A percentile compares a stretch with the other conserved stretches of the same genome.
phyloP scores from a whole-genome alignment of 2,113 vertebrate genomes.

The Anhinga anhinga region DNA sequence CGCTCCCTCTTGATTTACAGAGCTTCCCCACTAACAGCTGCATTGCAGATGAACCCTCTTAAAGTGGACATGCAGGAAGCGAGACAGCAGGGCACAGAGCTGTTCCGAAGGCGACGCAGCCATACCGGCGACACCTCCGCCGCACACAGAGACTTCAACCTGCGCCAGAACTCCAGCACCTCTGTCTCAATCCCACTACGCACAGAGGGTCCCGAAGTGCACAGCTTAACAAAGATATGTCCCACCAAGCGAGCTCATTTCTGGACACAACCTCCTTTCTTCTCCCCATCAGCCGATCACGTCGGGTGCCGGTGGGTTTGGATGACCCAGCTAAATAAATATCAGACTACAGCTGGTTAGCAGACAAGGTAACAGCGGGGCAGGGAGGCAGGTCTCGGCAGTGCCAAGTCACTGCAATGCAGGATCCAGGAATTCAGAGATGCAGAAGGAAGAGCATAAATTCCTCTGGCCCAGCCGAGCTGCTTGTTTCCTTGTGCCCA shows the following conservation, averaged over 20 bases:
- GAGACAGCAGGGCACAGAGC: background rate
- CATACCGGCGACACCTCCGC: background rate
- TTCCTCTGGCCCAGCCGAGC: background rate
- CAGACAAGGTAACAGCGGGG: background rate
- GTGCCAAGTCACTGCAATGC: slow-evolving; percentile 37
- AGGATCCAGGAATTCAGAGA: slow-evolving; percentile 11
- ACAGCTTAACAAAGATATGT: background rate
- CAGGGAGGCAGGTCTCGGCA: background rate
- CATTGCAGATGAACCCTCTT: slow-evolving; percentile 77
- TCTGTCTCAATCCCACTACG: background rate
- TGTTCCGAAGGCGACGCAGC: background rate
- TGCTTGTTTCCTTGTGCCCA: background rate
- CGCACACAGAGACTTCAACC: background rate
- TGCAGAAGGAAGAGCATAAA: background rate
- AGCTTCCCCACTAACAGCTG: slow-evolving; percentile 68
- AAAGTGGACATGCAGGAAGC: slow-evolving; percentile 63
- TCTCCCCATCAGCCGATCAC: background rate
- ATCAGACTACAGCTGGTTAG: background rate
- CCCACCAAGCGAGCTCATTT: background rate
- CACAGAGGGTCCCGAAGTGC: background rate
- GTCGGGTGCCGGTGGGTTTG: background rate
- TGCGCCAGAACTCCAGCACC: background rate
- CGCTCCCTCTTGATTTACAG: slow-evolving; percentile 62
- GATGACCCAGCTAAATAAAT: background rate
- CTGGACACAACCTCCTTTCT: background rate